These are phyloP conservation scores for Phyllostomus hastatus DNA, from an alignment of 2,113 vertebrate genomes.

Conservation along the genomic window DNA sequence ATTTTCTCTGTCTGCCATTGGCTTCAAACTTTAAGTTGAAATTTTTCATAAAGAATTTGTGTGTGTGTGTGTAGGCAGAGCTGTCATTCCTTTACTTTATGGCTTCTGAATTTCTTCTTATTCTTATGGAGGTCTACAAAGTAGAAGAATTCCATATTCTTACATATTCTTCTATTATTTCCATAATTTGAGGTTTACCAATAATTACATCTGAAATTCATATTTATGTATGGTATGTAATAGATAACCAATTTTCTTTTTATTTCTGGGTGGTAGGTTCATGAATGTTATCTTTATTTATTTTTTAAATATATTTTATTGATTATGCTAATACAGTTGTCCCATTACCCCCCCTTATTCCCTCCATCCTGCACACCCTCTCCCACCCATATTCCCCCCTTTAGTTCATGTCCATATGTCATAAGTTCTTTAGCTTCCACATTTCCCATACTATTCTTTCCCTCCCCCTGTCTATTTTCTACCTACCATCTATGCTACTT, in stretches of 20 bases:
- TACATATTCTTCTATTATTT: conserved; percentile 26
- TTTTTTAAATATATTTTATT: not conserved
- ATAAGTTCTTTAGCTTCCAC: no score
- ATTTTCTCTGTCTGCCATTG: not conserved
- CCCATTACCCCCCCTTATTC: no score
- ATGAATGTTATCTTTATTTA: conserved; percentile 36
- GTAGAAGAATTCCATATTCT: not conserved
- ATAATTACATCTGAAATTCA: conserved; percentile 17
- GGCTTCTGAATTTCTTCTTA: conserved; percentile 31
- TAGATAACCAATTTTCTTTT: not conserved
- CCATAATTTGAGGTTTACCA: not conserved
- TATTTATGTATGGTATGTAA: not conserved
- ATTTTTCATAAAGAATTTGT: not conserved
- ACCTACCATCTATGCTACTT: no score
- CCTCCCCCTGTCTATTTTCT: no score
- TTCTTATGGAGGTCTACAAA: not conserved
- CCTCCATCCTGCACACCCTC: no score
- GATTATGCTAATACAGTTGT: no score
- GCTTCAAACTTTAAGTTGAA: not conserved
- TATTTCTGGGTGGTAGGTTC: conserved; percentile 2
- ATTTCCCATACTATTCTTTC: no score
- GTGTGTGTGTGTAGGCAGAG: not conserved
- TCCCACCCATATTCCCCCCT: no score
- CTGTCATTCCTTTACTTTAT: conserved; percentile 11
- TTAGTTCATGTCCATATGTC: no score